Base-by-base conservation (phyloP, 2,888 invertebrate species). In the Lobophora halterata region DNA sequence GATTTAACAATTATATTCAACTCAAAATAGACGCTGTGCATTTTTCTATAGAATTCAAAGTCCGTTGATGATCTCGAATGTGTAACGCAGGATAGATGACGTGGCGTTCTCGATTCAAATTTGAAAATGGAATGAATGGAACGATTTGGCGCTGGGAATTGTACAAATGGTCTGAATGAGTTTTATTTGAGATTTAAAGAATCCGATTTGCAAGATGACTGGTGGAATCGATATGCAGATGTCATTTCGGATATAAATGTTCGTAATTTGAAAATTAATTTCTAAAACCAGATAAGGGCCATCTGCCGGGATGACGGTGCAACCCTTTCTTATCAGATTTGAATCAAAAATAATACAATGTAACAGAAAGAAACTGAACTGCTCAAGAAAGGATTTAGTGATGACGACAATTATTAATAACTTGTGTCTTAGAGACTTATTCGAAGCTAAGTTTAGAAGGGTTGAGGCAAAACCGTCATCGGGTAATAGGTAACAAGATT, bases 61-160 rank as follows among this genome's bases (percentile, higher is more conserved):
- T 48, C 9, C 17, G 31, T 28, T 13, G 11, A 17, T 10, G 12
- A 20, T 30, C 29, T 4, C 1, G 11, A 37, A 49, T 43, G 18
- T 46, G 47, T 45, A 46, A 36, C 38, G 29, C 37, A 44, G 46
- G 46, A 42, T 42, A 35, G 26, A 50, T 53, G 53, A 53, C 48
- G 32, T 43, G 12, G 53, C 53, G 30, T 43, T 46, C 50, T 46
- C 16, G 10, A 76, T 79, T 73, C 66, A 57, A 68, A 75, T 72
- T 69, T 54, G 49, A 69, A 72, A 69, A 63, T 71, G 65, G 64
- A 72, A 77, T 74, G 64, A 59, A 63, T 47, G 38, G 72, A 79
- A 66, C 65, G 81, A 46, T 46, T 46, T 47, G 41, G 49, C 47
- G 50, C 55, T 60, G 58, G 59, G 49, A 57, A 61, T 61, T 64